Evolutionary conservation across 2,797 vertebrate genomes (phyloP), one percentile per base, ranked within the genome.

Genomic region (Cynopterus sphinx): DNA sequence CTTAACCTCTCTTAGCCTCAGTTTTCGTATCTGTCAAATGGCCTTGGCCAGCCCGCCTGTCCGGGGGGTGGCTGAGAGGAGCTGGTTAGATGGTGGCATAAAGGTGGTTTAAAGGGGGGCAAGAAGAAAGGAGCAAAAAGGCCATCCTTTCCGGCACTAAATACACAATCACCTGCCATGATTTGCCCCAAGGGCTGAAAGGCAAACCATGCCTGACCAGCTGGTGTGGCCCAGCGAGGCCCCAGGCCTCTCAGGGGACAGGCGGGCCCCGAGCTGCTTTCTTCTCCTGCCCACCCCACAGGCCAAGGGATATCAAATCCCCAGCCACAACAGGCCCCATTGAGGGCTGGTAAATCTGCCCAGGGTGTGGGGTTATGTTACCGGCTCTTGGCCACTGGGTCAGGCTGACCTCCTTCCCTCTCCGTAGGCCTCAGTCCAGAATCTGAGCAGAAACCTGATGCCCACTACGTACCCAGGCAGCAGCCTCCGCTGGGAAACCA

Each of bases 331-430:
- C 85, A 87, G 97, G 96, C 94, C 96, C 98, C 97, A 98, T 98
- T 98, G 97, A 98, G 94, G 97, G 94, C 95, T 55, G 77, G 97
- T 96, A 97, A 98, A 97, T 96, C 96, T 98, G 98, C 97, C 97
- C 43, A 0, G 91, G 96, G 97, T 98, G 97, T 96, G 88, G 68
- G 95, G 95, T 97, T 98, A 97, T 31, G 0, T 15, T 98, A 97
- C 97, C 97, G 5, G 61, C 96, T 96, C 96, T 97, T 65, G 97
- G 84, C 74, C 85, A 94, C 51, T 61, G 84, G 98, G 98, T 98
- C 98, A 98, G 84, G 84, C 13, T 92, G 90, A 98, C 97, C 97
- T 97, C 87, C 93, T 98, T 98, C 98, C 88, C 92, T 96, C 95
- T 87, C 78, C 19, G 2, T 41, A 89, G 98, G 98, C 98, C 97